A percentile compares a stretch with the other conserved stretches of the same genome.
Evolutionary conservation across 2,888 invertebrate genomes (phyloP).

Genomic region (Anoplius nigerrimus): DNA sequence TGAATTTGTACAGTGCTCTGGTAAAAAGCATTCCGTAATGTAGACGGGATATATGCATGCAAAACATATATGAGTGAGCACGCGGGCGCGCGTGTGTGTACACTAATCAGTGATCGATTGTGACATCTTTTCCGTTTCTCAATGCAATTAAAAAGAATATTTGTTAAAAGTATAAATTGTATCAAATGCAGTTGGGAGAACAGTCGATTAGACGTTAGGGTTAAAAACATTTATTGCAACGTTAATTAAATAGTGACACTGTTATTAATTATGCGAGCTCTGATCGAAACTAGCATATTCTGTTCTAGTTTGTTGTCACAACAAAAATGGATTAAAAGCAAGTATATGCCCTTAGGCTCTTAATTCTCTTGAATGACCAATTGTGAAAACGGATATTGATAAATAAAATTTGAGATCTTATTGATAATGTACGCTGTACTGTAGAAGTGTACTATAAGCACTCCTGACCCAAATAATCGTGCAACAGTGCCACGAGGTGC

Average conservation of each 20-base stretch:
- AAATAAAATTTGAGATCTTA: conserved; percentile 54
- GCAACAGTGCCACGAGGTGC: not conserved
- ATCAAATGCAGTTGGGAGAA: too few species aligned
- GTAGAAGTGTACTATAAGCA: conserved; percentile 45
- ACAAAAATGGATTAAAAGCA: conserved; percentile 10
- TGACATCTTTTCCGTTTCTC: conserved; percentile 12
- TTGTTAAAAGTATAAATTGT: too few species aligned
- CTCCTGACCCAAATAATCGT: conserved; percentile 39
- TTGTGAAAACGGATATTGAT: conserved; percentile 53
- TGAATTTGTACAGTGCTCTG: conserved; percentile 26
- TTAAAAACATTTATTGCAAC: too few species aligned
- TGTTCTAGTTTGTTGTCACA: conserved; percentile 38
- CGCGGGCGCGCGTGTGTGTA: conserved; percentile 31
- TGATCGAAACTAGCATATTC: conserved; percentile 26
- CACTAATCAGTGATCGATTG: conserved; percentile 32
- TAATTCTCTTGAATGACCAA: conserved; percentile 55
- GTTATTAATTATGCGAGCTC: conserved; percentile 38
- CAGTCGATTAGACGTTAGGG: too few species aligned
- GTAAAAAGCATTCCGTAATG: conserved; percentile 24
- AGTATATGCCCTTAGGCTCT: conserved; percentile 29
- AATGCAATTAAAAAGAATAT: conserved; percentile 31
- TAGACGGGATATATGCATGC: too few species aligned
- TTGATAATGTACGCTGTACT: conserved; percentile 52
- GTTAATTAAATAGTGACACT: conserved; percentile 21
- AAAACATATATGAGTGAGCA: too few species aligned